Evolutionary conservation across 2,113 vertebrate species (phyloP).

Genomic region (Zingel zingel): DNA sequence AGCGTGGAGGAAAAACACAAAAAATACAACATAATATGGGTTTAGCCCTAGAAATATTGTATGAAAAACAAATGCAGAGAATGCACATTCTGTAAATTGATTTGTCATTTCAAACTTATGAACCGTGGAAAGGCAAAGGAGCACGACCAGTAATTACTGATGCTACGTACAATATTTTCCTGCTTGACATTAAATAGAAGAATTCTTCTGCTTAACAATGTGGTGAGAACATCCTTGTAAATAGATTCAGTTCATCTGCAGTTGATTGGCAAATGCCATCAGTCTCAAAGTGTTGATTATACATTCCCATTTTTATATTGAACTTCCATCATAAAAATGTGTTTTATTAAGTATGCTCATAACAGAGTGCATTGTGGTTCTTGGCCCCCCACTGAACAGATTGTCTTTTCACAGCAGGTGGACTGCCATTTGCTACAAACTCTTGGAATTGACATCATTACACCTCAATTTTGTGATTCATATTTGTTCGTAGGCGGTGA

Average conservation of each 20-base stretch:
- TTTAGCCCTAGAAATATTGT: background rate
- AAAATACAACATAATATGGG: background rate
- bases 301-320: conserved; percentile 78
- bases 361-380: conserved; percentile 75
- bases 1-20: conserved; percentile 12
- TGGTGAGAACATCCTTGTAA: conserved; percentile 46
- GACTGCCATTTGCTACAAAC: conserved; percentile 82
- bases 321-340: conserved; percentile 80
- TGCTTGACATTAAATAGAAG: conserved; percentile 64
- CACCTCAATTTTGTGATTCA: conserved; percentile 83
- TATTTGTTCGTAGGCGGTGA: conserved; percentile 77
- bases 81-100: conserved; percentile 23
- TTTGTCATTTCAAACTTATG: conserved; percentile 45
- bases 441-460: conserved; percentile 90
- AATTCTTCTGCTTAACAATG: conserved; percentile 42
- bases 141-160: conserved; percentile 38
- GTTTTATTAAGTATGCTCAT: conserved; percentile 86
- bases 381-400: conserved; percentile 77
- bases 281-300: conserved; percentile 80
- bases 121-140: conserved; percentile 18
- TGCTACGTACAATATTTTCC: conserved; percentile 21
- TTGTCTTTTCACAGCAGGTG: conserved; percentile 85
- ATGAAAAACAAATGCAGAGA: background rate
- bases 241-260: conserved; percentile 54
- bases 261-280: conserved; percentile 79